Conservation (phyloP, 2,888 invertebrate species). For the Caradrina clavipalpis region DNA sequence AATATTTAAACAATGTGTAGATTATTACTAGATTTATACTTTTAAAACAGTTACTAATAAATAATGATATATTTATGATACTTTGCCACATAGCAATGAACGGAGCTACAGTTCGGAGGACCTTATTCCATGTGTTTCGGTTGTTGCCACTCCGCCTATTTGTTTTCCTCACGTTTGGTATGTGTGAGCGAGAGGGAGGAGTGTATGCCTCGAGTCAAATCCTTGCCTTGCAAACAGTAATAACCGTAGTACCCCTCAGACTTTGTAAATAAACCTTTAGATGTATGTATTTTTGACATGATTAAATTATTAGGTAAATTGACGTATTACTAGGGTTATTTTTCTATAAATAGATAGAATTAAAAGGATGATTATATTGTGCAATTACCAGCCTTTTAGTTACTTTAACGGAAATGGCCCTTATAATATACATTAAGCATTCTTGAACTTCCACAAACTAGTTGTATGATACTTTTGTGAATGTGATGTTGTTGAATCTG, state of each 20-base stretch:
- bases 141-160: slow-evolving; percentile 84
- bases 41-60: slow-evolving; percentile 4
- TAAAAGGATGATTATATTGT: slow-evolving; percentile 48
- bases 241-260: slow-evolving; percentile 50
- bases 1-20: slow-evolving; percentile 3
- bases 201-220: slow-evolving; percentile 39
- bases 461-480: slow-evolving; percentile 42
- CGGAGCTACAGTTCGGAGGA: slow-evolving; percentile 69
- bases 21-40: background rate
- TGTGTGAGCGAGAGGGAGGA: slow-evolving; percentile 52
- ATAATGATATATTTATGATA: slow-evolving; percentile 7
- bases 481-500: slow-evolving; percentile 41
- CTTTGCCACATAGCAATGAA: slow-evolving; percentile 36
- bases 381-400: slow-evolving; percentile 49
- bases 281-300: slow-evolving; percentile 69
- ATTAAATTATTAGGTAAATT: slow-evolving; percentile 60
- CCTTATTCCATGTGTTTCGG: slow-evolving; percentile 74
- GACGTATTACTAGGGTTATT: slow-evolving; percentile 63
- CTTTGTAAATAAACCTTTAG: slow-evolving; percentile 62
- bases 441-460: slow-evolving; percentile 35
- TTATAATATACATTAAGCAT: slow-evolving; percentile 37
- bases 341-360: slow-evolving; percentile 56
- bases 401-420: slow-evolving; percentile 43
- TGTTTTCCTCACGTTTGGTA: slow-evolving; percentile 54
- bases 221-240: slow-evolving; percentile 66